These are phyloP conservation scores for Euproctis similis DNA, from an alignment of 2,888 invertebrate species.

Conservation along the genomic window DNA sequence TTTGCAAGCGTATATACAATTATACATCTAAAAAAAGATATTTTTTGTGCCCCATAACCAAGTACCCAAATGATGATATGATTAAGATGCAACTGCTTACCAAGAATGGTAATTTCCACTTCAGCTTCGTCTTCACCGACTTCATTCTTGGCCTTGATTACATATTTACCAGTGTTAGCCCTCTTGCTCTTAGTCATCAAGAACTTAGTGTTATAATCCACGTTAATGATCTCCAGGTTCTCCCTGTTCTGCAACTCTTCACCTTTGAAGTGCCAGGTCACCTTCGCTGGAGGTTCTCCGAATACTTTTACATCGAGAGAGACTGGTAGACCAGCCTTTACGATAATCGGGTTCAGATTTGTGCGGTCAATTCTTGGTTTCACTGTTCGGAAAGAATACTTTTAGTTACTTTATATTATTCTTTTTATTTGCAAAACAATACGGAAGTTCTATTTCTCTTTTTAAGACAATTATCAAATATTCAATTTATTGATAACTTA, in stretches of 20 bases:
- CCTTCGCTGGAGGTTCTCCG: constrained; percentile 95
- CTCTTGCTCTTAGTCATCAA: constrained; percentile 89
- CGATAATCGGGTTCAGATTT: constrained; percentile 86
- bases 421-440: no score
- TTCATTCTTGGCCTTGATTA: constrained; percentile 92
- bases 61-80: neutral
- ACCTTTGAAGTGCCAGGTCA: constrained; percentile 91
- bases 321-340: constrained; percentile 92
- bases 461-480: neutral
- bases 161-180: constrained; percentile 89
- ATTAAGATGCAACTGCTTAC: constrained; percentile 42
- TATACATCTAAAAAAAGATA: neutral
- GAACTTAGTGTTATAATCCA: constrained; percentile 94
- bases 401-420: no score
- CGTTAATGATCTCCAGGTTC: constrained; percentile 83
- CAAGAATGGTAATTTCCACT: constrained; percentile 89
- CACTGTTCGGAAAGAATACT: constrained; percentile 78
- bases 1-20: neutral
- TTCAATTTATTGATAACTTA: constrained; percentile 75
- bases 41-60: no score
- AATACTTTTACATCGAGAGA: constrained; percentile 91
- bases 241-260: constrained; percentile 77
- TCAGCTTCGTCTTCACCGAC: constrained; percentile 95
- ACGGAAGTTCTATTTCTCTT: neutral
- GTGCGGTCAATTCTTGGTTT: constrained; percentile 96